phyloP scores from a whole-genome alignment of 2,113 vertebrate genomes.

The Candoia aspera region DNA sequence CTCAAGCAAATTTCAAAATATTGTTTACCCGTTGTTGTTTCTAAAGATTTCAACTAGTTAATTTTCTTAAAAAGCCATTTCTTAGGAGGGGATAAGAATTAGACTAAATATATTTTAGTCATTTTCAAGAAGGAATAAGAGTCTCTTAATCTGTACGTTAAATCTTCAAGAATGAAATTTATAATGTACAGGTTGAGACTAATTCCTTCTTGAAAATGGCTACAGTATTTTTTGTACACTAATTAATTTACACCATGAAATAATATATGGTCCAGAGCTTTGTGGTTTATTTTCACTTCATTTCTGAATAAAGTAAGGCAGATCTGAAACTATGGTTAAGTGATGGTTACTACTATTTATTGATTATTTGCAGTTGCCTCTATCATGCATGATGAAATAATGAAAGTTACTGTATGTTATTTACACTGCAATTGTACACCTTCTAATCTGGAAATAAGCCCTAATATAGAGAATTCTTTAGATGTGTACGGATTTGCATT shows the following conservation, averaged over 20 bases:
- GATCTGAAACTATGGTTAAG: neutral
- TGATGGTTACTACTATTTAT: neutral
- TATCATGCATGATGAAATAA: neutral
- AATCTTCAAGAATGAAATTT: slow-evolving; percentile 19
- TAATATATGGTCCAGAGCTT: slow-evolving; percentile 48
- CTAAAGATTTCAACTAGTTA: slow-evolving; percentile 6
- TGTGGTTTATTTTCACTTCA: slow-evolving; percentile 46
- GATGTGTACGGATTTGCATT: neutral
- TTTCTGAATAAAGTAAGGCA: slow-evolving; percentile 37
- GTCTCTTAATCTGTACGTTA: neutral
- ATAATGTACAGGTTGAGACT: neutral
- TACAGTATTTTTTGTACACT: slow-evolving; percentile 36
- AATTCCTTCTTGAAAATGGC: slow-evolving; percentile 44
- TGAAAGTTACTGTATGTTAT: neutral
- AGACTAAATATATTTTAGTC: slow-evolving; percentile 42
- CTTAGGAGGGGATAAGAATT: slow-evolving; percentile 43
- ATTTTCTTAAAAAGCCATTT: slow-evolving; percentile 16
- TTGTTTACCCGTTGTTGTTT: neutral
- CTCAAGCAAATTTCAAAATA: neutral
- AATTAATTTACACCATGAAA: slow-evolving; percentile 58
- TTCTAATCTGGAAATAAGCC: neutral
- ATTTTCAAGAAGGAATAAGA: slow-evolving; percentile 42
- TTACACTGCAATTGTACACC: neutral
- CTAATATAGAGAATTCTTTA: neutral
- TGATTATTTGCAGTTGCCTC: neutral